phyloP scores from a whole-genome alignment of 2,797 vertebrate genomes.

The Parambassis ranga region DNA sequence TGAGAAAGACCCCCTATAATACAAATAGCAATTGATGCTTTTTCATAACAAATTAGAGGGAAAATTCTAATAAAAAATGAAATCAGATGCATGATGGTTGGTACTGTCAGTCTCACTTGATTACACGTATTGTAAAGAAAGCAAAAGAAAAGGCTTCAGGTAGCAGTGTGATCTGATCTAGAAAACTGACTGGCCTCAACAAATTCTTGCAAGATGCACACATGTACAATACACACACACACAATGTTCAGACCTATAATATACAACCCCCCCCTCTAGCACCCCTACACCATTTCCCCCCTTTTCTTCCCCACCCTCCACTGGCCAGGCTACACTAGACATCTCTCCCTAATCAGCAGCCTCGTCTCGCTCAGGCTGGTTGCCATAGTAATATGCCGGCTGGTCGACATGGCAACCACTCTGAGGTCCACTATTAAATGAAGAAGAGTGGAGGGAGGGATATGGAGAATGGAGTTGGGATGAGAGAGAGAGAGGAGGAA shows the following conservation, averaged over 20 bases:
- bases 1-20: background rate
- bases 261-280: constrained; percentile 65
- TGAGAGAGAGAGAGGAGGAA: constrained; percentile 42
- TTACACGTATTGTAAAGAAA: constrained; percentile 20
- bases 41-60: constrained; percentile 12
- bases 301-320: constrained; percentile 72
- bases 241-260: constrained; percentile 68
- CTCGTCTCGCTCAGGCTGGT: constrained; percentile 88
- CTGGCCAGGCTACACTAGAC: constrained; percentile 86
- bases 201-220: constrained; percentile 42
- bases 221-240: constrained; percentile 27
- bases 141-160: constrained; percentile 28
- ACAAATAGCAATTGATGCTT: constrained; percentile 2
- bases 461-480: constrained; percentile 66
- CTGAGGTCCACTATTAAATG: constrained; percentile 97
- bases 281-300: constrained; percentile 65
- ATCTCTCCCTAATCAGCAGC: constrained; percentile 88
- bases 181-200: constrained; percentile 42
- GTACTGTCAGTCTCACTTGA: background rate
- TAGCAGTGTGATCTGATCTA: constrained; percentile 39
- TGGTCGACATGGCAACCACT: constrained; percentile 99
- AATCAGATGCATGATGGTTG: background rate
- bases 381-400: constrained; percentile 97
- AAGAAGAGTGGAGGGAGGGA: constrained; percentile 84
- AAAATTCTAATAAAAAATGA: background rate